Base-by-base conservation (phyloP, 2,113 vertebrate species). In the Sorex araneus region DNA sequence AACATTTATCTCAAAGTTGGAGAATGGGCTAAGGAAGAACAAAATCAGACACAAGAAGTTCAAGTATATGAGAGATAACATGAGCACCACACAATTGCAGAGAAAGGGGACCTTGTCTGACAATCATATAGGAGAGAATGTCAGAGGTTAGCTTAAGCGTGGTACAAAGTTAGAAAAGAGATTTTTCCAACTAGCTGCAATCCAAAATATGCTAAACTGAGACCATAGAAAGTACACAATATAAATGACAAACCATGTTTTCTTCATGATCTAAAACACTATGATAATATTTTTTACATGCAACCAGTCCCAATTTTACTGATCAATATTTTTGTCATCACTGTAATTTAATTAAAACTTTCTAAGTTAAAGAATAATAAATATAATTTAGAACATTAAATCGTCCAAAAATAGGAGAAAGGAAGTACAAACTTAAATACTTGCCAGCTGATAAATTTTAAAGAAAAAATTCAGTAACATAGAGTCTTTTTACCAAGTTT, bases 321-420 rank as follows among this genome's bases (percentile, higher is more conserved):
- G 3, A 89, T 1, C 15, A 19, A 40, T 40, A 76, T 36, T 87
- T 94, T 89, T 47, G 27, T 80, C 94, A 88, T 2, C 1, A 54
- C 66, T 84, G 84, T 81, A 40, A 5, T 89, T 80, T 87, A 64
- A 84, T 1, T 60, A 32, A 1, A 75, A 84, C 23, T 84, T 92
- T 74, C 4, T 8, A 94, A 60, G 57, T 80, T 92, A 87, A 47
- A 80, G n/a, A 80, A 70, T 86, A 89, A 28, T 54, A 74, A 8
- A 67, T 40, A 91, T 85, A 92, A 66, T 91, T 78, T 3, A 34
- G 69, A 40, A 77, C 75, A 84, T 4, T 81, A 84, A 57, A 45
- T 28, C 16, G 0, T 78, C 21, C 36, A 40, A 66, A 74, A 75
- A 87, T 67, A 69, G 78, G 10, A 79, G 89, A 36, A 63, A 89